Evolutionary conservation across 2,113 vertebrate genomes (phyloP).

Genomic region (Pseudorectes ferrugineus): DNA sequence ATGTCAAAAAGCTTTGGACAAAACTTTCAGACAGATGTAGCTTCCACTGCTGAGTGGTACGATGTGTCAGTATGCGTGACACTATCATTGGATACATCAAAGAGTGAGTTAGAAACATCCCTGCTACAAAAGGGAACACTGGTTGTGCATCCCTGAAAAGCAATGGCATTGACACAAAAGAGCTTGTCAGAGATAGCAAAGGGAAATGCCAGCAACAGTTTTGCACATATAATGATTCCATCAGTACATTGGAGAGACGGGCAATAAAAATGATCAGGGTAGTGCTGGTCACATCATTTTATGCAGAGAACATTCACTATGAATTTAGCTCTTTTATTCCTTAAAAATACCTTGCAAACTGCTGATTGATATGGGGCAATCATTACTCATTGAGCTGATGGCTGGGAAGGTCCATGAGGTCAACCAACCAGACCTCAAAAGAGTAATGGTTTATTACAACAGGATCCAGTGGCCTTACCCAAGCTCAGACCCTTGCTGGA

Average conservation of each 20-base stretch:
- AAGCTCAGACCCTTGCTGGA: not conserved
- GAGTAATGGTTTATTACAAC: not conserved
- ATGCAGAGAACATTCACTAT: not conserved
- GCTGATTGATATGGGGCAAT: not conserved
- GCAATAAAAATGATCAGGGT: not conserved
- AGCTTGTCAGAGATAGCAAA: constrained; percentile 25
- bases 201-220: not conserved
- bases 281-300: not conserved
- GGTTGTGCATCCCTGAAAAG: constrained; percentile 3
- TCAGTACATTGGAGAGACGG: not conserved
- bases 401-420: not conserved
- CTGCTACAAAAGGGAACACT: not conserved
- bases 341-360: not conserved
- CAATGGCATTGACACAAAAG: not conserved
- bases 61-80: not conserved
- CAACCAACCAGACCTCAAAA: not conserved
- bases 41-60: not conserved
- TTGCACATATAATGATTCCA: constrained; percentile 1
- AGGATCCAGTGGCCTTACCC: not conserved
- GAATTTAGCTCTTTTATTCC: not conserved
- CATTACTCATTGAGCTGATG: not conserved
- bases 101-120: not conserved
- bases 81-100: constrained; percentile 27
- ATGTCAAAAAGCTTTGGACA: not conserved
- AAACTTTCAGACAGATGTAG: not conserved